Base-by-base conservation (phyloP, 2,797 vertebrate genomes). In the Acanthornis magna region DNA sequence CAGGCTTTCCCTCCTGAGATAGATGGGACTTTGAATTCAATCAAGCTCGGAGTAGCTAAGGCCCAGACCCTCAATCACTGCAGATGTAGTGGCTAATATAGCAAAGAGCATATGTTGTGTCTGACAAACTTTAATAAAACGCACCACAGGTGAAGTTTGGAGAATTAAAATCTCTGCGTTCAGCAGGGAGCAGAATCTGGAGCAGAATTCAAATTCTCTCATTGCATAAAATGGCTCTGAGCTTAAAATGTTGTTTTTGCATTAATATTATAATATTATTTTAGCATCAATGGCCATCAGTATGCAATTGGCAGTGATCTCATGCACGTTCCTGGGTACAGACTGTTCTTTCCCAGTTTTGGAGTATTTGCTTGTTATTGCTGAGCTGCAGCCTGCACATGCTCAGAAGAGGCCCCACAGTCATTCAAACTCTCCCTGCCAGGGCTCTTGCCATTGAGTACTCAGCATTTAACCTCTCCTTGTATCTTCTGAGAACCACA, bases 301-400 rank as follows among this genome's bases (percentile, higher is more conserved):
- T 47, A 38, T 93, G 82, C 72, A 90, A 90, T 54, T 85, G 89
- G 45, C 55, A 77, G 18, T 89, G 94, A 94, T 85, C 89, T 95
- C 93, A 85, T 68, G 72, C 72, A 61, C 4, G 3, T 74, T 91
- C 25, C 72, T 87, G 89, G 54, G 89, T 91, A 95, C 93, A 93
- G 36, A 62, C 50, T 83, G 86, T 96, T 94, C 93, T 82, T 91
- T 83, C 75, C 50, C 67, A 77, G 53, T 63, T 67, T 54, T n/a
- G 61, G 72, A 94, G n/a, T 48, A 79, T 87, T 93, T 90, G 23
- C 71, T 86, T 85, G 80, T 66, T 92, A 17, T 43, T 88, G 72
- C 81, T 89, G 85, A 93, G 27, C 57, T 70, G 65, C 55, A 48
- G 34, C 0, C 0, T 57, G 47, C 1, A 1, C n/a, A 32, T 7